A percentile compares a stretch with the other conserved stretches of the same genome.
phyloP scores from a whole-genome alignment of 2,888 invertebrate species.

The Hyposoter didymator region DNA sequence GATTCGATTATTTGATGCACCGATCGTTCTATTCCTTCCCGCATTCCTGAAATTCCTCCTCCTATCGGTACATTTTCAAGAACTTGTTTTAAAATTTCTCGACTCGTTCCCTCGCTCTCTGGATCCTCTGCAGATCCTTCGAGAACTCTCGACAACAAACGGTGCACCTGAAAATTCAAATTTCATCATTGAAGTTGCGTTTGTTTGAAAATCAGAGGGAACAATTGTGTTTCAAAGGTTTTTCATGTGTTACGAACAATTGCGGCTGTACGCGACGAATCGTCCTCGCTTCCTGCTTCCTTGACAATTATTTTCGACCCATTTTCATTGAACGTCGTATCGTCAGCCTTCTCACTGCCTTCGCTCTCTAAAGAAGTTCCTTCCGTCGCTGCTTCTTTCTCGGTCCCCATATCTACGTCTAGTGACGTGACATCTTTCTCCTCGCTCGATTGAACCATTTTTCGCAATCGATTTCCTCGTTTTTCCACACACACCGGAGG shows the following conservation, averaged over 20 bases:
- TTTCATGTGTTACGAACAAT: slow-evolving; percentile 62
- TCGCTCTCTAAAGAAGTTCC: slow-evolving; percentile 41
- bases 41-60: slow-evolving; percentile 61
- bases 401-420: slow-evolving; percentile 14
- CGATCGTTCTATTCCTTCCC: slow-evolving; percentile 66
- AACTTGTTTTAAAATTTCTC: slow-evolving; percentile 64
- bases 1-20: slow-evolving; percentile 64
- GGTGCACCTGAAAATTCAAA: slow-evolving; percentile 60
- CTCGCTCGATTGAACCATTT: slow-evolving; percentile 64
- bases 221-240: background rate
- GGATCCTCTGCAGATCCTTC: slow-evolving; percentile 56
- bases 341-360: slow-evolving; percentile 27
- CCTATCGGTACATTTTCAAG: slow-evolving; percentile 63
- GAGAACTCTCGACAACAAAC: slow-evolving; percentile 63
- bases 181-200: background rate
- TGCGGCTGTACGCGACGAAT: slow-evolving; percentile 59
- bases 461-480: slow-evolving; percentile 15
- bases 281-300: slow-evolving; percentile 59
- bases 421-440: slow-evolving; percentile 47
- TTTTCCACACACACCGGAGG: slow-evolving; percentile 62
- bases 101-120: slow-evolving; percentile 47
- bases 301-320: slow-evolving; percentile 3
- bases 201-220: background rate
- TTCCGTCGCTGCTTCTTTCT: slow-evolving; percentile 15
- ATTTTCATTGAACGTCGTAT: background rate